Evolutionary conservation across 2,113 vertebrate species (phyloP), one percentile per base, ranked within the genome.

Genomic region (Urocolius indicus): DNA sequence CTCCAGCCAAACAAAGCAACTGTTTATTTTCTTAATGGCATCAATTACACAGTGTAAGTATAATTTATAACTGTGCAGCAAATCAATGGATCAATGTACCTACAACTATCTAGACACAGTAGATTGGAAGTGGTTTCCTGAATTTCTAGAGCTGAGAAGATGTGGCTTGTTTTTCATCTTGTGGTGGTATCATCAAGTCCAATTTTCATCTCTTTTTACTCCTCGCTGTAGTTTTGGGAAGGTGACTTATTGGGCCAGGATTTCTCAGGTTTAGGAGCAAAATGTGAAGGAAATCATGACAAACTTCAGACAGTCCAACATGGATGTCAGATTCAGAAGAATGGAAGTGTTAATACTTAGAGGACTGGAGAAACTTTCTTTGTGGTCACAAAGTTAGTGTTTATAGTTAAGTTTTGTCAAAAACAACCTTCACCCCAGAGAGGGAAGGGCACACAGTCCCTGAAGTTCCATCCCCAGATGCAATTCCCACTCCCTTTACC

Each of bases 381-480:
- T 16, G 59, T 73, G 48, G 41, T 43, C 23, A 48, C 10, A 66
- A 45, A 55, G n/a, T 61, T 4, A 30, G 26, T 30, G 52, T 36
- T 66, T 49, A 5, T 29, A 49, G 52, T 20, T 43, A 66, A 38
- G 32, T 36, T 29, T 29, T 48, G 57, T 43, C 11, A 14, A 41
- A 46, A 52, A 1, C n/a, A 43, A 21, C 18, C 13, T 38, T 4
- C 1, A 1, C 7, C 13, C 27, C 1, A 0, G 21, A 4, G n/a
- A 18, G 4, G 18, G 34, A 5, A 12, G 22, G 27, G 1, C 7
- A 3, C 2, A 1, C 34, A 22, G 17, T 12, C 57, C 49, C 29
- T 36, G 13, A 10, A 15, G 2, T 65, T 52, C 4, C 15, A n/a
- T 15, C 45, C 24, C 24, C 22, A 29, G 27, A 13, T 54, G 13